Evolutionary conservation across 2,888 invertebrate genomes (phyloP), one percentile per base, ranked within the genome.

Genomic region (Molanna angustata): DNA sequence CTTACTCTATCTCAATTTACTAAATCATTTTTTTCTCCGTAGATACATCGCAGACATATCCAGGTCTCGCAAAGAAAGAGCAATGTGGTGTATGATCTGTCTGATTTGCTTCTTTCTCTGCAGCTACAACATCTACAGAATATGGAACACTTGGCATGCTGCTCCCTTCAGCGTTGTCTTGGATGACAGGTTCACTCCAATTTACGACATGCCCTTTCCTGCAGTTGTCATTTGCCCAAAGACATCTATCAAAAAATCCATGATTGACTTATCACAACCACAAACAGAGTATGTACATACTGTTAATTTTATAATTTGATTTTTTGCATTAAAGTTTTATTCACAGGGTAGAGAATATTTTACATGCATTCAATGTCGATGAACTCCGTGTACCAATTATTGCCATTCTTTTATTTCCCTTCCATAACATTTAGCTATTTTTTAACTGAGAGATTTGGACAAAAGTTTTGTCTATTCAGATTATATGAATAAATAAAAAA

Each of bases 161-260:
- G 70, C 71, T 0, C 75, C 76, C 0, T 76, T 75, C 58, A 75
- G 73, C 40, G 73, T 76, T 52, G 74, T 76, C 4, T 72, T 76
- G 16, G 76, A 76, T 19, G 48, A 49, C 22, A n/a, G 71, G 31
- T 74, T 73, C 0, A 72, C 76, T 0, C 75, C 76, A 0, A 68
- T 76, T 6, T 76, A 75, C 73, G 72, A 74, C 0, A 69, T 76
- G 0, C 76, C 76, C 0, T 76, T 76, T 52, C 76, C 76, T 0
- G 72, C 68, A 1, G 74, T 76, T 1, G 72, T 75, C 1, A 56
- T 76, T 2, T 76, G 76, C 49, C 76, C 76, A 2, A 74, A 75
- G 60, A 54, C 74, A 7, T 73, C 74, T 47, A 66, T 75, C 16
- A 43, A 11, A 14, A 13, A 27, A 14, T 43, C 43, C 4, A 17